Conservation (phyloP, 2,797 vertebrate species). For the Phoeniculus purpureus region DNA sequence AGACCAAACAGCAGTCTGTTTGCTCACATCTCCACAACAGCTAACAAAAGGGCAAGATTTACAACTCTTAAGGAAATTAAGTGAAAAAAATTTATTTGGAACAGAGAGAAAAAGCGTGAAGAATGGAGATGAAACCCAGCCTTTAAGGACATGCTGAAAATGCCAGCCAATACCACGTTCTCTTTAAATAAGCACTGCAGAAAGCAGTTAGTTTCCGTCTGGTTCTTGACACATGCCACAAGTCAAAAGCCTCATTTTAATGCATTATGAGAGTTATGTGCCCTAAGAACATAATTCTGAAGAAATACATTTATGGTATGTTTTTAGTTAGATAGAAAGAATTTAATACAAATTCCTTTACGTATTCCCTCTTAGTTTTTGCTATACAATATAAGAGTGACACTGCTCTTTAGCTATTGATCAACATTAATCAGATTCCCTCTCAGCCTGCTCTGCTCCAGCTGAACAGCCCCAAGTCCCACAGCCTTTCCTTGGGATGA, state of each 20-base stretch:
- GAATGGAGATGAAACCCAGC: not conserved
- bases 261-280: not conserved
- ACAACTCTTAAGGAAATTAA: not conserved
- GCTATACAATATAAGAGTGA: not conserved
- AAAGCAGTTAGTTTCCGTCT: accelerated
- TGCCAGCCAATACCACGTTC: not conserved
- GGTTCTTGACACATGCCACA: accelerated
- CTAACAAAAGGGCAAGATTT: not conserved
- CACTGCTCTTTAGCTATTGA: no score
- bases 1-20: not conserved
- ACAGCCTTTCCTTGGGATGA: no score
- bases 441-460: no score
- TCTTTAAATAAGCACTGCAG: not conserved
- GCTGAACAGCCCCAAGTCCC: no score
- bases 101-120: not conserved
- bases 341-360: not conserved
- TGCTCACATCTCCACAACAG: not conserved
- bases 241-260: not conserved
- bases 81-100: not conserved
- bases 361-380: not conserved
- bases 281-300: no score
- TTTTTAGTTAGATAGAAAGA: not conserved
- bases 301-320: not conserved
- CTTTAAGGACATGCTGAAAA: not conserved
- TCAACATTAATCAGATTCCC: no score